Evolutionary conservation across 2,888 invertebrate species (phyloP), one percentile per base, ranked within the genome.

Genomic region (Dexiosoma caninum): DNA sequence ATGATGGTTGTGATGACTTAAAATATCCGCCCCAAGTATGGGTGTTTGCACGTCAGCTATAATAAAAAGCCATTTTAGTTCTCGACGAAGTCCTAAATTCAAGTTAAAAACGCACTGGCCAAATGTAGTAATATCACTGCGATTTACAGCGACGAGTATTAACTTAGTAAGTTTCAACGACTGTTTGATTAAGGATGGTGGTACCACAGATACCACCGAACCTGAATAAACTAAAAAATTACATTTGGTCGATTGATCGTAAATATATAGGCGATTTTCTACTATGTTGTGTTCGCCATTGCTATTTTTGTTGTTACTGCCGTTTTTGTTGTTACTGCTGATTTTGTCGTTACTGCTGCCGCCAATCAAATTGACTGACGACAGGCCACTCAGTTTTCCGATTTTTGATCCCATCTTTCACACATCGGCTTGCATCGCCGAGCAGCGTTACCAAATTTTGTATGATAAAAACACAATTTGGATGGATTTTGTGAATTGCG

Each of bases 11-110:
- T 71, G 70, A 3, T 67, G 19, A 5, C 10, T 49, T 35, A 83
- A 67, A 40, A 82, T 80, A 49, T 83, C 83, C 0, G 82, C 83
- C 2, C 81, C 83, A 32, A 84, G 60, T 51, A 83, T 83, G 2
- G 83, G 70, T 10, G 79, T 32, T 35, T 76, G 53, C 0, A 81
- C 74, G 19, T 78, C 67, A 19, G 81, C 82, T 19, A 83, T 77
- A 12, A 83, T 75, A 19, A 85, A 84, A 2, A 77, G 53, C 84
- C 83, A 82, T 12, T 42, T 67, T 14, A 83, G 82, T 27, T 78
- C 69, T 6, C 71, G 78, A 10, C 78, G 59, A 2, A 83, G 62
- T 2, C 84, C 82, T 10, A 83, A 46, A 23, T 84, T 78, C 0
- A 83, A 14, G 55, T 81, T 57, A 6, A 83, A n/a, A 10, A 62